phyloP scores from a whole-genome alignment of 2,797 vertebrate species.

The Syndactyla subalaris region DNA sequence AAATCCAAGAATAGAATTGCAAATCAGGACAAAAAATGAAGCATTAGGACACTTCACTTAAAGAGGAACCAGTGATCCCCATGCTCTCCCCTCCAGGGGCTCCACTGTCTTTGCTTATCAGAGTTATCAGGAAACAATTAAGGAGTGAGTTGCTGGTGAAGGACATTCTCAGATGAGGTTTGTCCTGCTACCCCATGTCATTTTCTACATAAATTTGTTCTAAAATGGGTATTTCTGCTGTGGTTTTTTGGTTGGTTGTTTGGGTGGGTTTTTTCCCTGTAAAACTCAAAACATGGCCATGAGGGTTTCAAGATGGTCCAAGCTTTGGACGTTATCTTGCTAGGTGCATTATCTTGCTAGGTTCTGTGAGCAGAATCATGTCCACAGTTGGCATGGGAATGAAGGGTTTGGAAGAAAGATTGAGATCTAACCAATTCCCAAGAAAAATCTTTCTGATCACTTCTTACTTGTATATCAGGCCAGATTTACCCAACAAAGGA shows the following conservation, averaged over 20 bases:
- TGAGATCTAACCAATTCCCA: not conserved
- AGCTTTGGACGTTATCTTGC: not conserved
- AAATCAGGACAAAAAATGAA: not conserved
- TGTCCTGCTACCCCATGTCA: not conserved
- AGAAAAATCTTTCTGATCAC: not conserved
- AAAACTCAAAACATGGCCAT: not conserved
- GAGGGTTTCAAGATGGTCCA: not conserved
- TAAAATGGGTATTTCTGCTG: not conserved
- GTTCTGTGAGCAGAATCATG: not conserved
- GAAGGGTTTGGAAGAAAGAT: not conserved
- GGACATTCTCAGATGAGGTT: not conserved
- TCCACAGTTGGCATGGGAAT: not conserved
- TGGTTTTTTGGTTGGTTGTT: too few relatives aligned
- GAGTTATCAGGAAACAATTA: not conserved
- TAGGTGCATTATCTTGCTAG: not conserved
- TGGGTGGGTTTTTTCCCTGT: not conserved
- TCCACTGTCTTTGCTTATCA: not conserved
- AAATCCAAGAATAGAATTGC: not conserved
- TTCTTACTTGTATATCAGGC: not conserved
- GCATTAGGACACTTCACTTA: not conserved
- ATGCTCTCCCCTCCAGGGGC: fast-evolving
- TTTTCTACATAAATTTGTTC: not conserved
- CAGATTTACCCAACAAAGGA: not conserved
- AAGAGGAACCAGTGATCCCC: not conserved
- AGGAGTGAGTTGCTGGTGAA: not conserved